phyloP scores from a whole-genome alignment of 2,113 vertebrate species.

The Malurus elegans region DNA sequence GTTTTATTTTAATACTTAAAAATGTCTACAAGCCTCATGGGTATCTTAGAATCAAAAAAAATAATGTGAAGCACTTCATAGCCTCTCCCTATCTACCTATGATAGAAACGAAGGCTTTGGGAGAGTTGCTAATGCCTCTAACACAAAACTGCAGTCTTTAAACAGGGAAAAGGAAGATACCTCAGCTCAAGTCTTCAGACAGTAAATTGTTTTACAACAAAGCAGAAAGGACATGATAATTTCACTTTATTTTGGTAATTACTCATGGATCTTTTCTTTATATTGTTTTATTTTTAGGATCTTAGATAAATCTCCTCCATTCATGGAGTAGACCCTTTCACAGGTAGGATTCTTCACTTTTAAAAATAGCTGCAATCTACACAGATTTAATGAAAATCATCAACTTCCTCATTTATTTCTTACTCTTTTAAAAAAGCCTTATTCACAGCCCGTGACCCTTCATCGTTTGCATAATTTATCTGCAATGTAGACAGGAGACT shows the following conservation, averaged over 20 bases:
- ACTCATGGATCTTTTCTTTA: background rate
- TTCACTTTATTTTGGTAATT: background rate
- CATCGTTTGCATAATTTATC: background rate
- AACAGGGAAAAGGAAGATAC: background rate
- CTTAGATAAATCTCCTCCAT: background rate
- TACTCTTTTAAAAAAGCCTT: background rate
- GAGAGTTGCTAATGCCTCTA: background rate
- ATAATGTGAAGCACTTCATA: background rate
- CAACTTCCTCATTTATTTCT: background rate
- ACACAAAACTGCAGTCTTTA: background rate
- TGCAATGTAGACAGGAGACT: background rate
- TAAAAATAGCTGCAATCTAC: background rate
- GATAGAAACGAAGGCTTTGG: background rate
- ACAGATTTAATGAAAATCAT: background rate
- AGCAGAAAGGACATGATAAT: background rate
- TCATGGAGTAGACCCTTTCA: background rate
- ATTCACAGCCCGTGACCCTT: background rate
- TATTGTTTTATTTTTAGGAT: background rate
- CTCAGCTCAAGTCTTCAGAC: background rate
- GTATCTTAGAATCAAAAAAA: background rate
- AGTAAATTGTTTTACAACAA: background rate
- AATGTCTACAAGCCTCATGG: background rate
- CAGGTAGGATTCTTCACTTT: background rate
- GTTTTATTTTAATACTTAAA: background rate
- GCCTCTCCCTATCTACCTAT: background rate